Evolutionary conservation across 2,113 vertebrate genomes (phyloP).

Genomic region (Sphaerodactylus townsendi): DNA sequence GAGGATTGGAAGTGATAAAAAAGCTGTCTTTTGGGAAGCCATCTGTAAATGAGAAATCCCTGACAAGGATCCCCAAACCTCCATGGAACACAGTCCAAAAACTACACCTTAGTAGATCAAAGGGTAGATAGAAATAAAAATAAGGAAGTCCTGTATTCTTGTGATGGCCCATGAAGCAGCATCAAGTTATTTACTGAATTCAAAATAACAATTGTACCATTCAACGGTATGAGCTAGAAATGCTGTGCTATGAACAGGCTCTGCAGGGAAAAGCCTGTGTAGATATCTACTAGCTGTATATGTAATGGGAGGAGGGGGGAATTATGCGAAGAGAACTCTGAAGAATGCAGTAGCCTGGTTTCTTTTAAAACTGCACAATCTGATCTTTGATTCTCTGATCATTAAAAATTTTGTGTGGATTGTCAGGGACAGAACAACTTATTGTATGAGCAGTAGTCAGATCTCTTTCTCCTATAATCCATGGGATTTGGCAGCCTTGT

Average conservation of each 20-base stretch:
- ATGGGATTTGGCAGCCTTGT: neutral
- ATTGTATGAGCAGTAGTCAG: neutral
- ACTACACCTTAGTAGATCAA: neutral
- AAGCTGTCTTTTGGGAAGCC: neutral
- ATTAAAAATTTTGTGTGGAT: neutral
- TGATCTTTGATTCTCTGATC: neutral
- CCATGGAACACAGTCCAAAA: neutral
- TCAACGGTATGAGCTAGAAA: neutral
- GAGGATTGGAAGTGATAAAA: neutral
- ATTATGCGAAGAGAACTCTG: neutral
- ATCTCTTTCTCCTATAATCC: neutral
- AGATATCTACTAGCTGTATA: neutral
- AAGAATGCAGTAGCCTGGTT: conserved; percentile 12
- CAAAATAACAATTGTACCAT: neutral
- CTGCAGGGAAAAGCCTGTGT: neutral
- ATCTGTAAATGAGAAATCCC: neutral
- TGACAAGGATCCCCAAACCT: neutral
- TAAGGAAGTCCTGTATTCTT: neutral
- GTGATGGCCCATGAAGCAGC: neutral
- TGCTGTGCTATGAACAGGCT: neutral
- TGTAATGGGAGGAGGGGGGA: neutral
- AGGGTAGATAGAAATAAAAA: neutral
- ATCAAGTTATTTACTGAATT: neutral
- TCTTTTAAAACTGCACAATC: conserved; percentile 17
- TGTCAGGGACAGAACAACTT: neutral